Evolutionary conservation across 2,888 invertebrate species (phyloP).

Genomic region (Seladonia tumulorum): DNA sequence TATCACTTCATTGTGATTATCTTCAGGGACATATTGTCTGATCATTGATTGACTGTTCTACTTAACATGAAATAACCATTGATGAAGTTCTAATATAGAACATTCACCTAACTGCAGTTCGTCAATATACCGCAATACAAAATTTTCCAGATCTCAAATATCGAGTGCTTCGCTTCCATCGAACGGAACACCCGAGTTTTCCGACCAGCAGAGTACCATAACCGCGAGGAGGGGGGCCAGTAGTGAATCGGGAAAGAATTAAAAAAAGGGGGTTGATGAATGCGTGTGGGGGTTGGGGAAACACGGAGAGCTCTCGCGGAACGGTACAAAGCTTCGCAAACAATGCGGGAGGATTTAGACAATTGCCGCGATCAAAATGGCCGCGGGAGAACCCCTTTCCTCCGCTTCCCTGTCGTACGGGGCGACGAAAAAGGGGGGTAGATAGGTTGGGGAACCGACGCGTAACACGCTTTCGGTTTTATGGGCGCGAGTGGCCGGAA

Average conservation of each 20-base stretch:
- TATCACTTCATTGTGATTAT: too few species aligned
- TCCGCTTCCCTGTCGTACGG: not conserved
- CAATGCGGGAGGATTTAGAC: conserved; percentile 74
- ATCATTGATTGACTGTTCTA: too few species aligned
- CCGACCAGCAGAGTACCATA: not conserved
- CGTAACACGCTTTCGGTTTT: conserved; percentile 72
- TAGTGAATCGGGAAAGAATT: not conserved
- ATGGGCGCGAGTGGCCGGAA: conserved; percentile 70
- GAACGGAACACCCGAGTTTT: not conserved
- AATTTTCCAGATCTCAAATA: not conserved
- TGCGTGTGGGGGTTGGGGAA: not conserved
- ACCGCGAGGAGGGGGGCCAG: not conserved
- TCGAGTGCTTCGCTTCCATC: not conserved
- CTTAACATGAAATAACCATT: too few species aligned
- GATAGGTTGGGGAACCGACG: conserved; percentile 34
- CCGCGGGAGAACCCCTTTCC: conserved; percentile 35
- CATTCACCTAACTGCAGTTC: too few species aligned
- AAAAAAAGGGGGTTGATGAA: not conserved
- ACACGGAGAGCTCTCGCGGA: conserved; percentile 48
- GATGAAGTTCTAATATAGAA: too few species aligned
- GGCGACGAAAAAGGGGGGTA: not conserved
- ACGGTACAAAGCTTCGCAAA: conserved; percentile 73
- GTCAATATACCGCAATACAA: too few species aligned
- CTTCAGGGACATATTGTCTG: too few species aligned
- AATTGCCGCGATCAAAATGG: conserved; percentile 76